Evolutionary conservation across 2,888 invertebrate genomes (phyloP), one percentile per base, ranked within the genome.

Genomic region (Eupsilia transversa): DNA sequence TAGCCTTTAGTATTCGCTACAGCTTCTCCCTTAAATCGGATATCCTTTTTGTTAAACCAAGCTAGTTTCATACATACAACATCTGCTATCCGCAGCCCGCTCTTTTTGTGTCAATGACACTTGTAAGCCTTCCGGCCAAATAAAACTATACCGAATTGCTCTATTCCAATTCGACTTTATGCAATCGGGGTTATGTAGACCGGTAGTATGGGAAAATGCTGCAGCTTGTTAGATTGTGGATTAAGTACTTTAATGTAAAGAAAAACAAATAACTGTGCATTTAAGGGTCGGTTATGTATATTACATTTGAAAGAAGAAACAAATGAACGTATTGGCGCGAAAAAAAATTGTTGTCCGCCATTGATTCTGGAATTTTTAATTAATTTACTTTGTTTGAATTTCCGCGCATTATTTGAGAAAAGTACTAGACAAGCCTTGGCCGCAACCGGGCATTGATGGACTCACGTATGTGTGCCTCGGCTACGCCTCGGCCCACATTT

Each of bases 71-170:
- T 91, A 90, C 89, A 89, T 88, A 88, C 89, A 87, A 90, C 94
- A 94, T 93, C 92, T 94, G 94, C 85, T 91, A 91, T 93, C 91
- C 92, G 90, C 84, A 89, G n/a, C 59, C 88, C 90, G 54, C 27
- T 81, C 88, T 92, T 93, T 93, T 92, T 92, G 90, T 89, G 86
- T 84, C 86, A 84, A 89, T 89, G 87, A 85, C 88, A 88, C 89
- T 93, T 91, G 89, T 91, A 92, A 89, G 93, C 89, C 88, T 92
- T 92, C 91, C 72, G 20, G 38, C 57, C 79, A 60, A 82, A 85
- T 76, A 79, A 79, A 82, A 79, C 75, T 79, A 69, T 74, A 79
- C 70, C 10, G 33, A 61, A 68, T 71, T n/a, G 65, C 52, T 79
- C 56, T 77, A 72, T 72, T 72, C 59, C 83, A 38, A 82, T 68